These are phyloP conservation scores for Sinocyclocheilus rhinocerous DNA, from an alignment of 2,113 vertebrate genomes.

Conservation along the genomic window DNA sequence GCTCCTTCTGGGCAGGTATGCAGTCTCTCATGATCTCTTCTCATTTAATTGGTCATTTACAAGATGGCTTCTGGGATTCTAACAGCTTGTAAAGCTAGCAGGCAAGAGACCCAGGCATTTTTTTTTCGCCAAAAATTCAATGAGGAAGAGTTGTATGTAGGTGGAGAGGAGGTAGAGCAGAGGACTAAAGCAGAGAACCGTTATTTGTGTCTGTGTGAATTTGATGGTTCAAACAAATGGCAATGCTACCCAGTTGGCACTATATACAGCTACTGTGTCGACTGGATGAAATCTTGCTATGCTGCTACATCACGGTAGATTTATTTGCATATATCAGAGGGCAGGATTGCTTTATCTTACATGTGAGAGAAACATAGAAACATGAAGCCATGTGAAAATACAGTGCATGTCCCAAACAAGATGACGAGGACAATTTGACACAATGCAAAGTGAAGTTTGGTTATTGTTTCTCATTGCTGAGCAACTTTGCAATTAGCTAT, in stretches of 20 bases:
- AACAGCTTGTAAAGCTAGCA: constrained; percentile 65
- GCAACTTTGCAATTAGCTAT: background rate
- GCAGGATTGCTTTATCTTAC: background rate
- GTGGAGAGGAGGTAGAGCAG: constrained; percentile 6
- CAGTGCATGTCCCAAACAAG: background rate
- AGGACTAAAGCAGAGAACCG: background rate
- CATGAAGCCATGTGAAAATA: background rate
- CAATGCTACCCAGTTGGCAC: background rate
- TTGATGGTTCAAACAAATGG: background rate
- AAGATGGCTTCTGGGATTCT: constrained; percentile 63
- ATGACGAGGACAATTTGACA: background rate
- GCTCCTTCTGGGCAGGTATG: constrained; percentile 66
- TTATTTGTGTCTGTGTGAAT: background rate
- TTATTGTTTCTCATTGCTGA: background rate
- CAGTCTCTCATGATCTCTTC: constrained; percentile 61
- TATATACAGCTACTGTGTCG: background rate
- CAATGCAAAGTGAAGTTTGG: background rate
- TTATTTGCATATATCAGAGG: background rate
- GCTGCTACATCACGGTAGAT: background rate
- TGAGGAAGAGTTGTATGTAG: constrained; percentile 19
- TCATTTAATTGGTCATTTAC: constrained; percentile 69
- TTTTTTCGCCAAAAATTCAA: constrained; percentile 21
- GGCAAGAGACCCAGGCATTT: constrained; percentile 51
- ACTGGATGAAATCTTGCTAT: background rate
- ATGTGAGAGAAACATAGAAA: background rate